Base-by-base conservation (phyloP, 2,888 invertebrate species). In the Hirtodrosophila trivittata region DNA sequence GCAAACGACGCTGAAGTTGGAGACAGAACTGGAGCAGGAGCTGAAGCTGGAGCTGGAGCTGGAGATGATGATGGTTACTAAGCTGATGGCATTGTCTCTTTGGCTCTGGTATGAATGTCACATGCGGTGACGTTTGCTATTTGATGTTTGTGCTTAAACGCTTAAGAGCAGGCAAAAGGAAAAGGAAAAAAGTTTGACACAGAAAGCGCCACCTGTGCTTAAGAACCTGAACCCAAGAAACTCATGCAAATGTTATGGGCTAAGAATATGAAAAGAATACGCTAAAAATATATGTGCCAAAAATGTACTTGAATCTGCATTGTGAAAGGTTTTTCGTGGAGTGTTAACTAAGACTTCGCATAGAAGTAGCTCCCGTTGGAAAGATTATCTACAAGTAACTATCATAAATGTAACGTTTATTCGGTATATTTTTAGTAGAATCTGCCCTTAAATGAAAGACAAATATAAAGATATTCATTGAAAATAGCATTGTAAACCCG, bases 71-170 rank as follows among this genome's bases (percentile, higher is more conserved):
- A 7, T 49, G 47, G 3, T 5, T 3, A 7, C 38, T 46, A 42
- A 60, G 46, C 62, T 46, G 35, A 47, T 60, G 52, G 38, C 49
- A 47, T 66, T 59, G 45, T 45, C 49, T 33, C 18, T 16, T 9
- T n/a, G 47, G 38, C 13, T 49, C 32, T 46, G 16, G 50, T 52
- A 60, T 69, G 59, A 66, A 65, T 76, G 62, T 58, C 75, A 60
- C 47, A 60, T 42, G 57, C 60, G 70, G 18, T 32, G 32, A 49
- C n/a, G 51, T 69, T 50, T 66, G 69, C 57, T 45, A 50, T 73
- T 83, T 76, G 66, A 80, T 66, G 66, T 80, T 41, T 54, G 66
- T 54, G 35, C 16, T 33, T 41, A 12, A 47, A 42, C 42, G 72
- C 75, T 59, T 63, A 64, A 66, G 39, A 35, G 47, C 60, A 60